Percentiles rank a stretch among this genome's conserved stretches.
phyloP scores from a whole-genome alignment of 1,140 invertebrate genomes.

The Hyposmocoma kahamanoa region DNA sequence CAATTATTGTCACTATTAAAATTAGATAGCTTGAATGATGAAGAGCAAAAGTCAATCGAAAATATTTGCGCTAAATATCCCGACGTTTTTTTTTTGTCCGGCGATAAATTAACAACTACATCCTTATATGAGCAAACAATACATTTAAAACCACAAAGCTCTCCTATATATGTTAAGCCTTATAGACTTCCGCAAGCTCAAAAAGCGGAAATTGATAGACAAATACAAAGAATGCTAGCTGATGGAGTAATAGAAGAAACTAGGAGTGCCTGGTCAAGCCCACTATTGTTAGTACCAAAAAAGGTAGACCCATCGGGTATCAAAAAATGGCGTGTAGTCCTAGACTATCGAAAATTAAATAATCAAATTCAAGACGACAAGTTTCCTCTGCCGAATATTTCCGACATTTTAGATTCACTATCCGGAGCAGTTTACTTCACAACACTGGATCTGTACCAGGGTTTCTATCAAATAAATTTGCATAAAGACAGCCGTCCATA shows the following conservation, averaged over 20 bases:
- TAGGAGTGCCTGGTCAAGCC: not conserved
- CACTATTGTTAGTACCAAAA: constrained; percentile 1
- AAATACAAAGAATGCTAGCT: not conserved
- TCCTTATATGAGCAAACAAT: not conserved
- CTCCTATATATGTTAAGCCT: not conserved
- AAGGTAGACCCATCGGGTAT: not conserved
- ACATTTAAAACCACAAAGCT: not conserved
- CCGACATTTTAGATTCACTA: constrained; percentile 14
- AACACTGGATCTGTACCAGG: constrained; percentile 64
- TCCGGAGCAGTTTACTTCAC: constrained; percentile 62
- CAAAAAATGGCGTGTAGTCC: not conserved
- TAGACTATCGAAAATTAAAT: constrained; percentile 1
- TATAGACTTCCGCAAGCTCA: not conserved
- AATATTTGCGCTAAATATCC: constrained; percentile 2
- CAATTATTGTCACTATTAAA: not conserved
- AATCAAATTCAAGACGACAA: not conserved
- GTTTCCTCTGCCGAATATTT: constrained; percentile 1
- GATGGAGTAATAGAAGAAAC: not conserved
- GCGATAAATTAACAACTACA: not conserved
- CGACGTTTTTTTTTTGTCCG: not conserved
- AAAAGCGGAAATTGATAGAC: constrained; percentile 2
- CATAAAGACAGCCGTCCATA: constrained; percentile 33
- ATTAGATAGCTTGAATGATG: not conserved
- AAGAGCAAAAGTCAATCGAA: constrained; percentile 1
- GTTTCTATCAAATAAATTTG: constrained; percentile 71